These are phyloP conservation scores for Neosilurus mollespiculum DNA, from an alignment of 2,797 vertebrate genomes.

Conservation along the genomic window DNA sequence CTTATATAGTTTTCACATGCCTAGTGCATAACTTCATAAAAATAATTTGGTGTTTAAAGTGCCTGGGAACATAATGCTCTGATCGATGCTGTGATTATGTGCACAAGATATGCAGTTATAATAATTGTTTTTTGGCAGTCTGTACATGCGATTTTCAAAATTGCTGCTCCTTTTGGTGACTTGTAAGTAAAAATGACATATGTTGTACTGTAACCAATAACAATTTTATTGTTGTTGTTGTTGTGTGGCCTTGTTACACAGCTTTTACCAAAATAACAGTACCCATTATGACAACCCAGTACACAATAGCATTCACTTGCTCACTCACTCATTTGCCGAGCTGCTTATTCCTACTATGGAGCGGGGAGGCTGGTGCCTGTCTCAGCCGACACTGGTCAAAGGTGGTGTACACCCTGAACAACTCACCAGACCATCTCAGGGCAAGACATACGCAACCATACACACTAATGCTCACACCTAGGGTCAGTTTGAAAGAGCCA, in stretches of 20 bases:
- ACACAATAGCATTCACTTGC: not conserved
- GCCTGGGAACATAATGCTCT: not conserved
- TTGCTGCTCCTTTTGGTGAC: not conserved
- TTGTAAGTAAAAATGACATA: not conserved
- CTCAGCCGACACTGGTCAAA: too few relatives aligned
- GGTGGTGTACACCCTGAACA: too few relatives aligned
- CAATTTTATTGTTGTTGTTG: too few relatives aligned
- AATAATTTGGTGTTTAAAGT: slow-evolving; percentile 7
- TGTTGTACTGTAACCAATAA: not conserved
- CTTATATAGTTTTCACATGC: slow-evolving; percentile 20
- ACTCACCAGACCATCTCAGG: too few relatives aligned
- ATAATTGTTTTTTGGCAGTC: not conserved
- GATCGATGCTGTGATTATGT: not conserved
- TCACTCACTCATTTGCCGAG: too few relatives aligned
- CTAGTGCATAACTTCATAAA: slow-evolving; percentile 28
- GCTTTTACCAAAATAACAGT: not conserved
- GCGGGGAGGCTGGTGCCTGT: too few relatives aligned
- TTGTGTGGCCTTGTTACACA: not conserved
- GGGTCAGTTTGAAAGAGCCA: too few relatives aligned
- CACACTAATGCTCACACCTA: too few relatives aligned
- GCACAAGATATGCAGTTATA: slow-evolving; percentile 7
- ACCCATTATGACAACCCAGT: not conserved
- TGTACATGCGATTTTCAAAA: not conserved
- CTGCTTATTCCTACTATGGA: too few relatives aligned
- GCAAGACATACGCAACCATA: too few relatives aligned